phyloP scores from a whole-genome alignment of 2,797 vertebrate species.

The Myotis findleyi region DNA sequence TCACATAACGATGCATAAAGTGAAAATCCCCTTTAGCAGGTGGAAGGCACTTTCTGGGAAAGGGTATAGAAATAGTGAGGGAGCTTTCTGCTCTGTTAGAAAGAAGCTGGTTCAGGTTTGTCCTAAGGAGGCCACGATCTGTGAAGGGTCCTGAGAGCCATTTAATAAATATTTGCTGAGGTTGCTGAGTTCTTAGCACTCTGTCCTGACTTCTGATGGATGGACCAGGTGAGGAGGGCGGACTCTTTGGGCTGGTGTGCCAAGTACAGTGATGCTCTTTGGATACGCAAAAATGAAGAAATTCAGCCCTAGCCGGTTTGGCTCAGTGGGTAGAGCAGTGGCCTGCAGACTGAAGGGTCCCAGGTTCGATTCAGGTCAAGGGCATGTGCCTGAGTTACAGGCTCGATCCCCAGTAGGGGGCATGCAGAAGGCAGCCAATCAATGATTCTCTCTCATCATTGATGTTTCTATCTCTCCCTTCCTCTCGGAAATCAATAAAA shows the following conservation, averaged over 20 bases:
- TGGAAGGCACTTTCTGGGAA: neutral
- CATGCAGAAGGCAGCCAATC: too few species aligned
- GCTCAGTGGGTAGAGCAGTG: too few species aligned
- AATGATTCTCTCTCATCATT: too few species aligned
- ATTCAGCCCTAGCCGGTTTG: neutral
- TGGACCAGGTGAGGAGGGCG: accelerated
- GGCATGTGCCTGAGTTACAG: too few species aligned
- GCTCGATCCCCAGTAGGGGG: too few species aligned
- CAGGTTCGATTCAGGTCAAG: too few species aligned
- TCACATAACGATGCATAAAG: neutral
- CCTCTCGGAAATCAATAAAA: too few species aligned
- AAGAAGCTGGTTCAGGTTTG: neutral
- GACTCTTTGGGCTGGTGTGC: neutral
- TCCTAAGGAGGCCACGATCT: neutral
- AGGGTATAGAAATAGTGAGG: neutral
- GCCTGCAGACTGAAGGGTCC: too few species aligned
- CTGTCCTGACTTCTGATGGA: neutral
- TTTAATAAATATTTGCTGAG: neutral
- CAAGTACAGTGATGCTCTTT: neutral
- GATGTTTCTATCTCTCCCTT: too few species aligned
- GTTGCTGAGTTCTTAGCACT: neutral
- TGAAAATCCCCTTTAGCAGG: neutral
- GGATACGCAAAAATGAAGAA: neutral
- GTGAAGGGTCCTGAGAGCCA: neutral
- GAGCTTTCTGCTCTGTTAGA: neutral